Percentiles rank a stretch among this genome's conserved stretches.
Conservation (phyloP, 2,797 vertebrate genomes). For the Paguma larvata region DNA sequence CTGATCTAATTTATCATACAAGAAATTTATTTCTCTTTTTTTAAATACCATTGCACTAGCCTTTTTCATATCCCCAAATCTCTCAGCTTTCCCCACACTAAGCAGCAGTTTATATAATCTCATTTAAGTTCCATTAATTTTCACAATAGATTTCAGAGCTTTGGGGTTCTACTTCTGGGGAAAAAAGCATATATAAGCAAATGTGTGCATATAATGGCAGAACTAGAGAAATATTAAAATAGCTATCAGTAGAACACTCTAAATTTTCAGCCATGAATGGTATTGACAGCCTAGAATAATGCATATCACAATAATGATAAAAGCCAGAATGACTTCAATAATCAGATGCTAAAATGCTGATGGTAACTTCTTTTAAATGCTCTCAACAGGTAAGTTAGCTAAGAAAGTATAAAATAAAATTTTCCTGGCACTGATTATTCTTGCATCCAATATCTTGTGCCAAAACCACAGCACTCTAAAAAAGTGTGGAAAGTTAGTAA, state of each 20-base stretch:
- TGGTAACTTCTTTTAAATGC: constrained; percentile 10
- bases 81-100: not conserved
- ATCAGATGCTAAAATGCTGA: not conserved
- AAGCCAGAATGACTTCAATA: not conserved
- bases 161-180: constrained; percentile 72
- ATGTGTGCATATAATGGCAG: not conserved
- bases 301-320: not conserved
- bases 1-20: not conserved
- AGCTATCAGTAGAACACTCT: not conserved
- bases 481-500: constrained; percentile 6
- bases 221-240: not conserved
- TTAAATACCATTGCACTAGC: not conserved
- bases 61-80: not conserved
- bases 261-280: not conserved
- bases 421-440: not conserved
- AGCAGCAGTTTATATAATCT: not conserved
- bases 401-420: not conserved
- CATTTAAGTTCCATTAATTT: constrained; percentile 62
- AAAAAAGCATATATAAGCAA: constrained; percentile 4
- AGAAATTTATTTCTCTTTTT: constrained; percentile 1
- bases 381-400: not conserved
- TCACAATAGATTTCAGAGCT: constrained; percentile 57
- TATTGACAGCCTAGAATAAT: not conserved
- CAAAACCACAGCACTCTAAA: not conserved
- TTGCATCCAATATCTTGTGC: not conserved